Percentiles rank a stretch among this genome's conserved stretches.
phyloP scores from a whole-genome alignment of 2,797 vertebrate species.

The Smutsia temminckii region DNA sequence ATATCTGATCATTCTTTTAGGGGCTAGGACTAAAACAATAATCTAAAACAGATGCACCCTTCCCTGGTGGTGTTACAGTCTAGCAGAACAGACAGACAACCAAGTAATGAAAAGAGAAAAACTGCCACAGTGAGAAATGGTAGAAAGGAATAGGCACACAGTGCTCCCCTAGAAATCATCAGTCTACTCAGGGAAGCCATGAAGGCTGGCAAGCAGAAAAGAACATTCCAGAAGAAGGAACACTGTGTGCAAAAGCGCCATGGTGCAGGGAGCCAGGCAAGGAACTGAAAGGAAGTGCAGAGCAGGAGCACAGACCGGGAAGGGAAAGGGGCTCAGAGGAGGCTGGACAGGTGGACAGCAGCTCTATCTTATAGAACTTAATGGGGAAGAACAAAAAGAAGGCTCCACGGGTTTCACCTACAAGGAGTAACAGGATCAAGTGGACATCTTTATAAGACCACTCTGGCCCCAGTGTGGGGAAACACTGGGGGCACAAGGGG shows the following conservation, averaged over 20 bases:
- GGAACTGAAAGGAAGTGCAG: neutral
- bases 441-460: neutral
- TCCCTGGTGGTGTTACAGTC: neutral
- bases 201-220: neutral
- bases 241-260: neutral
- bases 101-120: neutral
- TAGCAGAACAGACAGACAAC: neutral
- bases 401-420: neutral
- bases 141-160: neutral
- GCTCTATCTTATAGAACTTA: neutral
- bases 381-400: neutral
- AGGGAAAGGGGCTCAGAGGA: rapidly evolving
- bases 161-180: neutral
- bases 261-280: neutral
- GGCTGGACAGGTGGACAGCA: rapidly evolving
- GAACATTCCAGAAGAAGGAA: neutral
- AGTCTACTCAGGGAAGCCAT: neutral
- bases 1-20: neutral
- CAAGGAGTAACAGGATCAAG: neutral
- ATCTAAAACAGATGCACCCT: neutral
- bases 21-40: neutral
- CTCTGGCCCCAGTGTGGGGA: neutral
- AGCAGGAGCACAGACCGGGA: neutral
- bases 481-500: neutral
- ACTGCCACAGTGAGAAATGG: neutral